Evolutionary conservation across 2,797 vertebrate genomes (phyloP), one percentile per base, ranked within the genome.

Genomic region (Sternotherus odoratus): DNA sequence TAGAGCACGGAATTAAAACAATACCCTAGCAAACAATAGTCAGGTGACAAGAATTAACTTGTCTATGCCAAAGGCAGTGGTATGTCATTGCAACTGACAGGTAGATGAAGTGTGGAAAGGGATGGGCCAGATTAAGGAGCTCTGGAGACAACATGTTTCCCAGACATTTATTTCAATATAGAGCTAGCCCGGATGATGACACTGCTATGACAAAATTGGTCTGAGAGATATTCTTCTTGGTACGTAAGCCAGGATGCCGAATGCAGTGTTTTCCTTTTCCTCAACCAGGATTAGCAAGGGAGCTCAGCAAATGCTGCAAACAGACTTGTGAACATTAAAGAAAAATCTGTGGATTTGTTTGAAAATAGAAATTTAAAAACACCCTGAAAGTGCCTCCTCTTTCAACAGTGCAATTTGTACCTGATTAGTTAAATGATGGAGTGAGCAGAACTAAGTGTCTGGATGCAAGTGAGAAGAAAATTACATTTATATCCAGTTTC

Each of bases 341-440:
- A 36, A 24, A 92, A 90, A 75, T 8, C 33, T 56, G 19, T 69
- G 46, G 87, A 63, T 75, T 84, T 90, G 4, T 13, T 86, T 43
- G 75, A 39, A 36, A 91, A 16, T 1, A 3, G 16, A 77, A 0
- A 1, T 33, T 16, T 30, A 15, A 15, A 8, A 17, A 17, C 10
- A 3, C 33, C 33, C 63, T 21, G 2, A 49, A 53, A 87, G 78
- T 0, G 0, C 1, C 15, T 43, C 5, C 19, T 26, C 1, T 89
- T 93, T 89, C n/a, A 85, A 7, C 8, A 48, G 10, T 79, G 6
- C 26, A 74, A 72, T 91, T 2, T 12, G 79, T 5, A 21, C 66
- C 33, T 92, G 4, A 54, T 93, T 75, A 90, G 23, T 63, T 83
- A 83, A 85, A 85, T 83, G 1, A 57, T 79, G 75, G 92, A 60